phyloP scores from a whole-genome alignment of 1,140 invertebrate species.

The Oscheius sp. region DNA sequence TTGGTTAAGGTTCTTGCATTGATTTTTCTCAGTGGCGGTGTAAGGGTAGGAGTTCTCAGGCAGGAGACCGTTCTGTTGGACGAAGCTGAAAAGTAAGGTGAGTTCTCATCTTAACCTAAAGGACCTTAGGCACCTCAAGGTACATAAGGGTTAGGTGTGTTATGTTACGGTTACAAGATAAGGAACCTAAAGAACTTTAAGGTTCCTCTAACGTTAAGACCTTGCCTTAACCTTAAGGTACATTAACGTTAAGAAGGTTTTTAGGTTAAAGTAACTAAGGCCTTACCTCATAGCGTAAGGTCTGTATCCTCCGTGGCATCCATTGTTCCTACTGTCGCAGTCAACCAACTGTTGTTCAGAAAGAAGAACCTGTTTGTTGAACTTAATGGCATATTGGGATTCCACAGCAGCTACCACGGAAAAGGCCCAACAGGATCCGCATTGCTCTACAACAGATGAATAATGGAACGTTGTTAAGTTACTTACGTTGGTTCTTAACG shows the following conservation, averaged over 20 bases:
- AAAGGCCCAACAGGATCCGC: conserved; percentile 37
- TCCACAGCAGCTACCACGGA: conserved; percentile 24
- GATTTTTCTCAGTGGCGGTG: conserved; percentile 15
- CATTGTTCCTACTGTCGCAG: conserved; percentile 25
- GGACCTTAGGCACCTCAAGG: too few species aligned
- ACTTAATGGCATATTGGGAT: conserved; percentile 19
- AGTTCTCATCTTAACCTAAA: too few species aligned
- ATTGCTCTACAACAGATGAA: conserved; percentile 11
- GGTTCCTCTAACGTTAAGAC: too few species aligned
- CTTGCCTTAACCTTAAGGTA: too few species aligned
- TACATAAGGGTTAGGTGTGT: too few species aligned
- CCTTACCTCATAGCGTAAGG: conserved; percentile 31
- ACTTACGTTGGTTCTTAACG: conserved; percentile 25
- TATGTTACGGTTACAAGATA: too few species aligned
- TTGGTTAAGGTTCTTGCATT: conserved; percentile 3
- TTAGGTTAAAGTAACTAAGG: too few species aligned
- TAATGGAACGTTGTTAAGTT: background rate
- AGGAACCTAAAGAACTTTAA: too few species aligned
- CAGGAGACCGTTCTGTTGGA: conserved; percentile 20
- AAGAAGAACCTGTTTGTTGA: background rate
- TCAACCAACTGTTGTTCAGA: conserved; percentile 36
- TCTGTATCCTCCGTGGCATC: conserved; percentile 30
- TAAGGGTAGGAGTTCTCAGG: conserved; percentile 20
- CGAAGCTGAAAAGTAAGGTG: conserved; percentile 22
- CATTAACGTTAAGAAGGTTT: too few species aligned